Base-by-base conservation (phyloP, 2,113 vertebrate genomes). In the Plecotus auritus region DNA sequence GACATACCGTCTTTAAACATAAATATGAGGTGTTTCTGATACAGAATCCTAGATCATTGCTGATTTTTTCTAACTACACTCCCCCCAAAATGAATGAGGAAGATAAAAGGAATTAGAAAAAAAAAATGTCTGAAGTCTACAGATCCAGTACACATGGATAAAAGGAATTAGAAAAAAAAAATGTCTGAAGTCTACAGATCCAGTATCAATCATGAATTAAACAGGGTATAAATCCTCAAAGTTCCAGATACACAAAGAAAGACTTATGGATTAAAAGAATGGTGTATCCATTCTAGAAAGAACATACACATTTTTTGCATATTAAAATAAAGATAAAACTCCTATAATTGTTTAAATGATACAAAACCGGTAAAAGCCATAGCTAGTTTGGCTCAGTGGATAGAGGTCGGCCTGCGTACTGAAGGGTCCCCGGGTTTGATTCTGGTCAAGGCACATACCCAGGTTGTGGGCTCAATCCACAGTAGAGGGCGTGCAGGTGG, bases 281-380 rank as follows among this genome's bases (percentile, higher is more conserved):
- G 30, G 10, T 67, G 12, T 51, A 47, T 93, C 76, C 49, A 74
- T 88, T 95, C 5, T 42, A 40, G 28, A 42, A 69, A 35, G 54
- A 95, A 95, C 7, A 28, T 72, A 32, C 23, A 77, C 11, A 35
- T 49, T 69, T 78, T 93, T 86, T 92, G 32, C 1, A 35, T 83
- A 74, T 67, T 93, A 83, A 95, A 80, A 89, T 67, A 90, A 82
- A 82, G 5, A 92, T 61, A 73, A 74, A 90, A 73, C 32, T 77
- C 59, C 59, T 28, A 28, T 77, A 87, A 72, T 35, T 85, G 35
- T 76, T 93, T 88, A 83, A 59, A 64, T 83, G 30, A 18, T 85
- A 94, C 18, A 81, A 95, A 94, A 76, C 51, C 37, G 85, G 59
- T 61, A 61, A 61, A 61, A 61, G 59, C 59, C 59, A 61, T 61